Evolutionary conservation across 1,140 invertebrate genomes (phyloP).

Genomic region (Adoxophyes honmai): DNA sequence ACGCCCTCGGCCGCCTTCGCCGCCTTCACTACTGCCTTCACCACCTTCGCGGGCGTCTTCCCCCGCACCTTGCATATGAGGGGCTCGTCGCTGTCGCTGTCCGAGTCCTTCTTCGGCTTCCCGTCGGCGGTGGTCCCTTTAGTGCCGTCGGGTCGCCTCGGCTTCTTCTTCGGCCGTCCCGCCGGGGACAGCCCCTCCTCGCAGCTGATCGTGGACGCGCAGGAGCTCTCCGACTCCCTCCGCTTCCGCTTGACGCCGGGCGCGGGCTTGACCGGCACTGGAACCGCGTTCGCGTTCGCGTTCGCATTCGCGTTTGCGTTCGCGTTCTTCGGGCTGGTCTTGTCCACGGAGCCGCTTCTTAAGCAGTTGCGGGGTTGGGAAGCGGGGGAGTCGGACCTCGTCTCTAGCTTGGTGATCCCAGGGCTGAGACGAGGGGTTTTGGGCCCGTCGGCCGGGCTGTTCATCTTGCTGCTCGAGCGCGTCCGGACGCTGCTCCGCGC

Average conservation of each 20-base stretch:
- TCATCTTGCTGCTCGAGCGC: constrained; percentile 83
- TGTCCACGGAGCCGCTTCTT: constrained; percentile 60
- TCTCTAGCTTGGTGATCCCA: constrained; percentile 58
- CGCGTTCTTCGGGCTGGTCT: constrained; percentile 53
- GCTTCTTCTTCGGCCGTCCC: constrained; percentile 56
- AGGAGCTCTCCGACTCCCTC: constrained; percentile 87
- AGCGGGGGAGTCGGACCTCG: constrained; percentile 70
- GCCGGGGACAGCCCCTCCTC: constrained; percentile 75
- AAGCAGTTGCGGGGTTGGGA: constrained; percentile 54
- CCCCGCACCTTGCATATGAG: constrained; percentile 84
- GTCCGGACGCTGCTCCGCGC: constrained; percentile 79
- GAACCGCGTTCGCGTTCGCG: constrained; percentile 25
- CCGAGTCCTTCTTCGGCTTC: constrained; percentile 76
- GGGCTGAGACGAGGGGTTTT: constrained; percentile 81
- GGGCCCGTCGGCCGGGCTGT: constrained; percentile 81
- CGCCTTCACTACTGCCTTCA: constrained; percentile 24
- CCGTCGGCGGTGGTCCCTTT: constrained; percentile 28
- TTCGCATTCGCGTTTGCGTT: constrained; percentile 32
- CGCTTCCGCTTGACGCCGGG: constrained; percentile 81
- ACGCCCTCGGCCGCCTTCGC: constrained; percentile 49
- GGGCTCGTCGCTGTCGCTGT: constrained; percentile 88
- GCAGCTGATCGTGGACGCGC: constrained; percentile 78
- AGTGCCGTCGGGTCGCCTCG: constrained; percentile 40
- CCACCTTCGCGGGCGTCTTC: constrained; percentile 25
- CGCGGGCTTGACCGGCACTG: constrained; percentile 33